Base-by-base conservation (phyloP, 2,113 vertebrate species). In the Rhegmatorhina hoffmannsi region DNA sequence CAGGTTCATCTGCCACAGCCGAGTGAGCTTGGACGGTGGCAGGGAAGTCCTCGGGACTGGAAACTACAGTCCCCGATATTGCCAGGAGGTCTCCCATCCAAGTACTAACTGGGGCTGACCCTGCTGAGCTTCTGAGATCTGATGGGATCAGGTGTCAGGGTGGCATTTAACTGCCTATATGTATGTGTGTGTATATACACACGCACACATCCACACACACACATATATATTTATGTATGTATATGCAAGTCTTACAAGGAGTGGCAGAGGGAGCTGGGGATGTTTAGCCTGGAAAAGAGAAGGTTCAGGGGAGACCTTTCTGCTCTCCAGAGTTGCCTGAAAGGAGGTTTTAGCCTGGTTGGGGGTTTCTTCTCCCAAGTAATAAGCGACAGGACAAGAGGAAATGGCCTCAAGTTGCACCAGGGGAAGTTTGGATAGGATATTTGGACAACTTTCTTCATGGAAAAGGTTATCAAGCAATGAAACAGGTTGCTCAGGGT, bases 291-390 rank as follows among this genome's bases (percentile, higher is more conserved):
- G 38, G 13, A 82, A 43, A 68, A 69, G 26, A 52, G 26, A 24
- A 87, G 28, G 33, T 36, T 78, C 8, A 40, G 49, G 33, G 28
- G 23, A 74, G 31, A 80, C 14, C 15, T 49, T 31, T 24, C 13
- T 0, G 0, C 17, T 64, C n/a, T 20, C 50, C 26, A 6, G 6
- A 78, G 17, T 18, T 25, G 17, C 43, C 16, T 50, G 77, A 73
- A 67, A 82, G 14, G 52, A 72, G 16, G 12, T 2, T 83, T 28
- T 25, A 28, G 43, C 1, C 2, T 69, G 17, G 25, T 40, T 8
- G 28, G 10, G 4, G 29, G 24, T 56, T 15, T 78, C 40, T 50
- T 62, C 23, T 74, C 44, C 18, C 25, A 58, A 13, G 16, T 40
- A 56, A 24, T 17, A 62, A 56, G 49, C 0, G 1, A 20, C 4